Evolutionary conservation across 2,797 vertebrate genomes (phyloP).

Genomic region (Tympanoctomys barrerae): DNA sequence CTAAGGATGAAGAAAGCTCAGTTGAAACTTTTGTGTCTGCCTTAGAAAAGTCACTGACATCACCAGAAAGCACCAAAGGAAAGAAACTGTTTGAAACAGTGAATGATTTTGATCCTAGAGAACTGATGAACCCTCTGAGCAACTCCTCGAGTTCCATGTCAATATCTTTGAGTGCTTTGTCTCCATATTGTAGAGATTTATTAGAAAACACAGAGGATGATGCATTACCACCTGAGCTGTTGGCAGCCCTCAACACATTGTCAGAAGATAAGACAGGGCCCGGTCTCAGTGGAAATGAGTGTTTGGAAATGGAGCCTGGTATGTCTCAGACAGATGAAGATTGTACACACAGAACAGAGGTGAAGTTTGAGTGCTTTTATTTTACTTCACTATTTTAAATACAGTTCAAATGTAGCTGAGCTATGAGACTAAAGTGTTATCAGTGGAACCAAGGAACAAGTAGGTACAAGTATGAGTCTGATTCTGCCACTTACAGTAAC

Average conservation of each 20-base stretch:
- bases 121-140: slow-evolving; percentile 62
- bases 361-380: slow-evolving; percentile 68
- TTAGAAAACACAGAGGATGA: slow-evolving; percentile 65
- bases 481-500: slow-evolving; percentile 37
- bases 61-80: slow-evolving; percentile 63
- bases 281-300: neutral
- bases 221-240: slow-evolving; percentile 73
- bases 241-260: slow-evolving; percentile 70
- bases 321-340: slow-evolving; percentile 68
- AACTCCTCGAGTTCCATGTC: slow-evolving; percentile 65
- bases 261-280: slow-evolving; percentile 70
- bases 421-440: slow-evolving; percentile 50
- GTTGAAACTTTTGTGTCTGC: slow-evolving; percentile 67
- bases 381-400: slow-evolving; percentile 54
- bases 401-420: slow-evolving; percentile 57
- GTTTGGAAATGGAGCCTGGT: slow-evolving; percentile 40
- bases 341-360: slow-evolving; percentile 73
- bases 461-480: slow-evolving; percentile 65
- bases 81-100: slow-evolving; percentile 58
- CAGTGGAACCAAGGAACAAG: slow-evolving; percentile 64
- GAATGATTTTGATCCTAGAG: slow-evolving; percentile 65
- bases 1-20: slow-evolving; percentile 63
- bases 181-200: slow-evolving; percentile 41
- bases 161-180: neutral
- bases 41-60: slow-evolving; percentile 61